Conservation (phyloP, 2,888 invertebrate genomes). For the Clitarchus hookeri region DNA sequence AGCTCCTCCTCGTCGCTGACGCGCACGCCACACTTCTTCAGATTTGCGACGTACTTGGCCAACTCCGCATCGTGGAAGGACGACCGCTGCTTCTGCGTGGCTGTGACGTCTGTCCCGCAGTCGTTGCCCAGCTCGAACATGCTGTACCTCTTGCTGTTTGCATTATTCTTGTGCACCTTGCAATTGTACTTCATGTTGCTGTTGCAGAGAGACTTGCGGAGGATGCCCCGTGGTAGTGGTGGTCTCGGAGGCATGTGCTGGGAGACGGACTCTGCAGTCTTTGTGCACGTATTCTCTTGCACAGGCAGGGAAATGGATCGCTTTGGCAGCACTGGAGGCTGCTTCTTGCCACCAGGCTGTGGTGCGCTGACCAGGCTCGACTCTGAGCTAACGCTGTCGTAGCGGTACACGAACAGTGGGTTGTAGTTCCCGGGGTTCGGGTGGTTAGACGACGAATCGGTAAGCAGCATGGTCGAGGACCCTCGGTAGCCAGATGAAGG, state of each 20-base stretch:
- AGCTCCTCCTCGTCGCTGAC: conserved; percentile 27
- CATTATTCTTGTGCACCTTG: conserved; percentile 57
- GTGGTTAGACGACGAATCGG: conserved; percentile 75
- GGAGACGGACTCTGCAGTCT: conserved; percentile 21
- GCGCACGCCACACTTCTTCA: neutral
- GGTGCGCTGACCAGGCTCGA: conserved; percentile 62
- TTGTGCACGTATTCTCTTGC: conserved; percentile 48
- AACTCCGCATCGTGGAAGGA: conserved; percentile 30
- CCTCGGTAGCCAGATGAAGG: conserved; percentile 87
- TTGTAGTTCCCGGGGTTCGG: conserved; percentile 66
- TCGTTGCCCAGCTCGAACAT: conserved; percentile 74
- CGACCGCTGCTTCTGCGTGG: conserved; percentile 21
- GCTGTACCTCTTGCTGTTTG: conserved; percentile 70
- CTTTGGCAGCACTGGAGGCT: conserved; percentile 62
- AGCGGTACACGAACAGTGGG: conserved; percentile 80
- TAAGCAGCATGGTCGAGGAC: conserved; percentile 75
- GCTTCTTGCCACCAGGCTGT: conserved; percentile 55
- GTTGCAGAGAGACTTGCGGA: conserved; percentile 65
- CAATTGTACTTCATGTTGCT: conserved; percentile 46
- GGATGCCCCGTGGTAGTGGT: conserved; percentile 72
- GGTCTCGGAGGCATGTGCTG: conserved; percentile 65
- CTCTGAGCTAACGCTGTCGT: conserved; percentile 76
- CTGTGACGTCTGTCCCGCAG: conserved; percentile 55
- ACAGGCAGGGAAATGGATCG: conserved; percentile 67
- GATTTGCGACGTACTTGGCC: neutral